Evolutionary conservation across 1,140 invertebrate species (phyloP).

Genomic region (Anoplophora glabripennis): DNA sequence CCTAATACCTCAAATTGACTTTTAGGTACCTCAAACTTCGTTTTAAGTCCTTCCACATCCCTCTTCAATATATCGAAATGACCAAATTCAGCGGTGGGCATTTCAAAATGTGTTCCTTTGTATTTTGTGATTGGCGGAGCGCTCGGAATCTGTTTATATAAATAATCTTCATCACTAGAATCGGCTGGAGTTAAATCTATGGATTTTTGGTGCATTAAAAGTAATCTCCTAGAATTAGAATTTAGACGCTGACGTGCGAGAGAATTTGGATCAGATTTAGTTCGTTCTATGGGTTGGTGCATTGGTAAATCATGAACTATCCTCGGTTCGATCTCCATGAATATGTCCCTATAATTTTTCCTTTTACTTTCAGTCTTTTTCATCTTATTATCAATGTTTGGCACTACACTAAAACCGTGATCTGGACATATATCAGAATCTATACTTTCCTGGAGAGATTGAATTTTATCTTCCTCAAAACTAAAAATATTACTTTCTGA

Average conservation of each 20-base stretch:
- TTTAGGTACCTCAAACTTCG: conserved; percentile 58
- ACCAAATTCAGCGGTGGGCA: conserved; percentile 57
- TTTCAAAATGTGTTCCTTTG: conserved; percentile 47
- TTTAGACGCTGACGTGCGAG: conserved; percentile 66
- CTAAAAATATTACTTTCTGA: conserved; percentile 61
- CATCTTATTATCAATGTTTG: conserved; percentile 34
- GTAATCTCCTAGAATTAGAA: conserved; percentile 67
- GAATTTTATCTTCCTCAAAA: conserved; percentile 67
- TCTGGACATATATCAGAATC: conserved; percentile 34
- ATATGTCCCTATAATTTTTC: conserved; percentile 41
- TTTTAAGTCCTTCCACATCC: conserved; percentile 48
- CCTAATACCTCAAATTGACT: conserved; percentile 50
- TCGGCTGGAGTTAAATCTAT: conserved; percentile 80
- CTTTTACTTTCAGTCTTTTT: conserved; percentile 32
- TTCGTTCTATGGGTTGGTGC: conserved; percentile 73
- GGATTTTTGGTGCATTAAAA: conserved; percentile 82
- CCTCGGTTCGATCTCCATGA: conserved; percentile 46
- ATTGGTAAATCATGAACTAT: conserved; percentile 42
- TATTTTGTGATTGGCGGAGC: conserved; percentile 62
- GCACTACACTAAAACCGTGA: conserved; percentile 40
- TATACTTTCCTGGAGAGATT: conserved; percentile 54
- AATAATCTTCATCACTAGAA: conserved; percentile 75
- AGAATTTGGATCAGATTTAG: conserved; percentile 80
- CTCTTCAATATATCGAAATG: conserved; percentile 64
- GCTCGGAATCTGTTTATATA: conserved; percentile 68